Base-by-base conservation (phyloP, 1,140 invertebrate genomes). In the Epicauta chinensis region DNA sequence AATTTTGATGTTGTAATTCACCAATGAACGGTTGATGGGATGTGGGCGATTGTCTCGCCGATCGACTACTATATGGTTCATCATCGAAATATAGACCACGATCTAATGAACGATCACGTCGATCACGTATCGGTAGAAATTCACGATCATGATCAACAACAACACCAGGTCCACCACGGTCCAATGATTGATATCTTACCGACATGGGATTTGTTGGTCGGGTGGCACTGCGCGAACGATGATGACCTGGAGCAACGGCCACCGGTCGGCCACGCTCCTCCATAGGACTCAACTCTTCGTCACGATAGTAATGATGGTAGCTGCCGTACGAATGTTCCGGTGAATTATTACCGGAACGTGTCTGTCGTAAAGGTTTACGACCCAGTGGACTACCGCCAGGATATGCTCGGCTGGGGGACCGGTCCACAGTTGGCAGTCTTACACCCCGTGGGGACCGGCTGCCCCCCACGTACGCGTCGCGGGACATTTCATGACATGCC, bases 1-100 rank as follows among this genome's bases (percentile, higher is more conserved):
- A 87, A 71, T 97, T 93, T 76, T 97, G 92, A 62, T 89, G 84
- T 74, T 97, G 93, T 32, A 98, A 79, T 69, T 97, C 94, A 35
- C 92, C 88, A 62, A 97, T 78, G 75, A 92, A 93, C 17, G 69
- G 69, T 47, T 71, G 67, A 46, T 69, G 69, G 4, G 62, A 62
- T 23, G 65, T 66, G 15, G 89, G 89, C 51, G 87, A 90, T 61
- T 89, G 87, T 45, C 89, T 76, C 30, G 87, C 84, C 42, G 85
- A 86, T 38, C 79, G 70, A 5, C 72, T 67, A 53, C 80, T 72
- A 72, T 91, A 91, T 1, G 87, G 69, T 54, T 87, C 85, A 56
- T 87, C 85, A 61, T 87, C 84, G 53, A 85, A 71, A 60, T 87
- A 87, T 23, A 86, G 72, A 3, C 81, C 77, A 9, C 81, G 70